Base-by-base conservation (phyloP, 2,113 vertebrate species). In the Alouatta palliata region DNA sequence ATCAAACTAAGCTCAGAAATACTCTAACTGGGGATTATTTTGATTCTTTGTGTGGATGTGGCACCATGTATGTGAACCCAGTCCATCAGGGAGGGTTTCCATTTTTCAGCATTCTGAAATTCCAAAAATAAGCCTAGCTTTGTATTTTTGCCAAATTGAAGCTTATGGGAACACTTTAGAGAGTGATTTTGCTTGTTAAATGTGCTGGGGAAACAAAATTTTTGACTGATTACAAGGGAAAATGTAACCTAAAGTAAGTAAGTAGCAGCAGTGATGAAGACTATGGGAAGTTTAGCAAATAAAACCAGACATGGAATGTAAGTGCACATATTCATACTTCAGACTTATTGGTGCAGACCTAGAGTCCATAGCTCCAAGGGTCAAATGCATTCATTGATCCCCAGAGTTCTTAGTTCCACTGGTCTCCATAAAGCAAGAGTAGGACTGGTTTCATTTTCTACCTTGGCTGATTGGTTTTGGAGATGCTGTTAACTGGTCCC, bases 71-170 rank as follows among this genome's bases (percentile, higher is more conserved):
- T 81, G n/a, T 87, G 45, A 88, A 45, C 9, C 88, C 6, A 10
- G 49, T 32, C n/a, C 14, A 4, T 56, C 35, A 21, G 11, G 49
- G 14, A 91, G 30, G 17, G 43, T 68, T 87, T 58, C 35, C 54
- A 68, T 40, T 43, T 56, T 70, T 92, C 6, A 81, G 56, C 37
- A 52, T 58, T 86, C 77, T 88, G 14, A 47, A 96, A 80, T 90
- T 96, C 32, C 43, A 84, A 73, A 83, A 54, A 27, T 20, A 86
- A 96, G 49, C 86, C 68, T 61, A 77, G 27, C 32, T 95, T 88
- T 87, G 11, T 90, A 73, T 88, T 92, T 96, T 94, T 93, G 71
- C 64, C 81, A 93, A 96, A n/a, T 85, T 90, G 43, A 30, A 95
- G 30, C 25, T 89, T 83, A 90, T 49, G 25, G 56, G 77, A 96